Evolutionary conservation across 2,113 vertebrate genomes (phyloP), one percentile per base, ranked within the genome.

Genomic region (Theristicus caerulescens): DNA sequence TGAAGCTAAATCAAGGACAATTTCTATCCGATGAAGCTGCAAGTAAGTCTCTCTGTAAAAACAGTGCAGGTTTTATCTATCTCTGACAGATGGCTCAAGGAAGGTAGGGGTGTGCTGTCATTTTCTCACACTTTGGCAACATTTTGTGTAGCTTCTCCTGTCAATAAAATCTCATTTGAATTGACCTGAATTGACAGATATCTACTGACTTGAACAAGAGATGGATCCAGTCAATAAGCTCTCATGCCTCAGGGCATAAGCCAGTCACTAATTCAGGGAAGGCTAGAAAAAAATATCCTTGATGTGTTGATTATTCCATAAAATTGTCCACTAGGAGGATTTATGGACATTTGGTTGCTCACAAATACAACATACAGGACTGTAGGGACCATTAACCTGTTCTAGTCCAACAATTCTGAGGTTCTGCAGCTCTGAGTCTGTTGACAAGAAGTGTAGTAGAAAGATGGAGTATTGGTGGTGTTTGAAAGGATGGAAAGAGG

Each of bases 221-320:
- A 96, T 70, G 92, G 79, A 95, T 92, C 82, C 92, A 78, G 88
- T 96, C 96, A 83, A 95, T 96, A 92, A 97, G 85, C 55, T 90
- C 79, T 90, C 58, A 21, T 55, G 93, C 96, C 90, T 96, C 59
- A 9, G 92, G 88, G 90, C 92, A 46, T 82, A 58, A 96, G 92
- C 54, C 87, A 94, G 64, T 86, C 90, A 90, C 85, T 90, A 93
- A 82, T 90, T 96, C 74, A 19, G 51, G 40, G 90, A 58, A 58
- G 58, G 85, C 85, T 90, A 66, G 90, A 74, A 92, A 79, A 79
- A 95, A 95, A 95, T 96, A 93, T 92, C 85, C 38, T 59, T 86
- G 84, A 95, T 92, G 90, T 93, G 96, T 93, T 95, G 96, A 96
- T 95, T 96, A 96, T 96, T 96, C 92, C 67, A 93, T 94, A 77